These are phyloP conservation scores for Lordiphosa stackelbergi DNA, from an alignment of 1,140 invertebrate species.

Conservation along the genomic window DNA sequence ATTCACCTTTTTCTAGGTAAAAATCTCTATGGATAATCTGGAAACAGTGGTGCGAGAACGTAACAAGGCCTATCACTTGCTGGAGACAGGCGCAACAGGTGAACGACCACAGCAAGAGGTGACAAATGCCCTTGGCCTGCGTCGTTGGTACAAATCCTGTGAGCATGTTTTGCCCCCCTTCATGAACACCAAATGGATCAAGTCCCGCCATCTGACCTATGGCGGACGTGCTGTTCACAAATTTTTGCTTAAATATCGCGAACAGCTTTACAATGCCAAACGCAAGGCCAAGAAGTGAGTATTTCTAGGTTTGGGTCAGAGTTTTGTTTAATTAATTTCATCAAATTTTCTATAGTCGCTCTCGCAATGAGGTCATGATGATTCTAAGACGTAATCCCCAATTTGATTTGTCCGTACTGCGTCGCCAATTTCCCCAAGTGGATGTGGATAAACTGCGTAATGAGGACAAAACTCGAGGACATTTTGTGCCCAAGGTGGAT, in stretches of 20 bases:
- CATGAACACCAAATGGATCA: constrained; percentile 81
- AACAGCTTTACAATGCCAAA: constrained; percentile 81
- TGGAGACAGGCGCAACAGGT: constrained; percentile 93
- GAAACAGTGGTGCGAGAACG: constrained; percentile 94
- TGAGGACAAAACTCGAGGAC: constrained; percentile 80
- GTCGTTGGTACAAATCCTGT: constrained; percentile 77
- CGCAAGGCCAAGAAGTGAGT: constrained; percentile 79
- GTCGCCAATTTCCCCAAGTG: constrained; percentile 86
- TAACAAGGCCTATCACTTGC: constrained; percentile 91
- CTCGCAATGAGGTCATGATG: constrained; percentile 82
- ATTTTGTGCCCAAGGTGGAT: constrained; percentile 79
- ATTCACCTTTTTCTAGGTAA: constrained; percentile 50
- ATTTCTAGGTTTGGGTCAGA: not conserved
- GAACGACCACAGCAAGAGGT: constrained; percentile 82
- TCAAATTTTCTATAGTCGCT: constrained; percentile 78
- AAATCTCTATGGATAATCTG: constrained; percentile 97
- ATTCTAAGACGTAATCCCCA: constrained; percentile 87
- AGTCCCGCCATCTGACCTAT: constrained; percentile 77
- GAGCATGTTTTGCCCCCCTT: constrained; percentile 81
- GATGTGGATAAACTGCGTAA: constrained; percentile 83
- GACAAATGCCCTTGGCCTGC: constrained; percentile 81
- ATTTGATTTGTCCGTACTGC: constrained; percentile 84
- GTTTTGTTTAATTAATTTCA: constrained; percentile 10
- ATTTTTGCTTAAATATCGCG: constrained; percentile 82
- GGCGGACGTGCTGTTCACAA: constrained; percentile 80